Evolutionary conservation across 2,797 vertebrate genomes (phyloP).

Genomic region (Anguilla pacifica): DNA sequence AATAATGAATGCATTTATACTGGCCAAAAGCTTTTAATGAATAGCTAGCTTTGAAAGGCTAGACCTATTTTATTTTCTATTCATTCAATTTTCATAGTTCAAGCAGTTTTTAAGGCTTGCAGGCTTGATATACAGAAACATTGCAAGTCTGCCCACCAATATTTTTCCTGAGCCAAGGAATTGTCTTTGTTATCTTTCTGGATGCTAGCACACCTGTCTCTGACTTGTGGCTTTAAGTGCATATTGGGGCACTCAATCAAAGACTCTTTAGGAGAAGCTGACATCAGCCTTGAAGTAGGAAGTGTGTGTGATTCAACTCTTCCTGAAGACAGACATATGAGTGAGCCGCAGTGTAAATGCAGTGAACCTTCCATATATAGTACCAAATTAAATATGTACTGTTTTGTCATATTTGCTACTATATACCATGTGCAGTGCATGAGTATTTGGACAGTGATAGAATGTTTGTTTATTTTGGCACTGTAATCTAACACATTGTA

Average conservation of each 20-base stretch:
- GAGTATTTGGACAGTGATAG: too few relatives aligned
- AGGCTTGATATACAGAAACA: not conserved
- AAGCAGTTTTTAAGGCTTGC: not conserved
- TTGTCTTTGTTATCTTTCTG: not conserved
- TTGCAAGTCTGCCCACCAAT: not conserved
- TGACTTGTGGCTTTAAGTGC: slow-evolving; percentile 4
- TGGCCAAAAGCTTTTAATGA: not conserved
- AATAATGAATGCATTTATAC: not conserved
- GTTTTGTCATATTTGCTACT: too few relatives aligned
- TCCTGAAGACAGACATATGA: not conserved
- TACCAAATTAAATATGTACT: not conserved
- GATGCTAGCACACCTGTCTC: too few relatives aligned
- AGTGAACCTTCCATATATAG: not conserved
- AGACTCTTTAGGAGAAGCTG: slow-evolving; percentile 15
- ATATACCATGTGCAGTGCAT: too few relatives aligned
- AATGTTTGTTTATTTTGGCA: too few relatives aligned
- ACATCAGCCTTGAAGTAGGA: not conserved
- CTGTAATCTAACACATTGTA: too few relatives aligned
- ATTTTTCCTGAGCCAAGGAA: not conserved
- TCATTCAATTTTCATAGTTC: not conserved
- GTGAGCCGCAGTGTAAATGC: not conserved
- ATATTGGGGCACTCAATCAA: slow-evolving; percentile 7
- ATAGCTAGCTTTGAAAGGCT: not conserved
- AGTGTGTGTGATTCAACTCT: not conserved
- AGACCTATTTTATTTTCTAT: not conserved